Conservation (phyloP, 2,888 invertebrate genomes). For the Didymodactylos carnosus region DNA sequence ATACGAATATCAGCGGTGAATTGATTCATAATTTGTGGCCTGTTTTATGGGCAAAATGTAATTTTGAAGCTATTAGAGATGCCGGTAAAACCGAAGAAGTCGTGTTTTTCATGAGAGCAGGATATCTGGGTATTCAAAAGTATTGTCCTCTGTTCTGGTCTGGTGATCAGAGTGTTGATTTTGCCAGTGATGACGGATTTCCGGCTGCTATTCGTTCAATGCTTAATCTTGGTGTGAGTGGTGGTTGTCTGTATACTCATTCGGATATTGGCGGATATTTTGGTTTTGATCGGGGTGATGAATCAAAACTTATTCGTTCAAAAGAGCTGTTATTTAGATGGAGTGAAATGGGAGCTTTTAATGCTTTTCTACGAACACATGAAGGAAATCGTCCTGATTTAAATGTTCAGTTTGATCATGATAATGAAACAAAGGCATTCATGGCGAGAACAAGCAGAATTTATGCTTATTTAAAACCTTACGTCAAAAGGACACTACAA, state of each 20-base stretch:
- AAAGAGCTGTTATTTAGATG: slow-evolving; percentile 23
- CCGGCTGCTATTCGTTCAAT: slow-evolving; percentile 24
- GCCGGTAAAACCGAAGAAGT: slow-evolving; percentile 22
- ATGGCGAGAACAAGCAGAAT: slow-evolving; percentile 21
- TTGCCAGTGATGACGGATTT: slow-evolving; percentile 22
- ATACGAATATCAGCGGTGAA: slow-evolving; percentile 18
- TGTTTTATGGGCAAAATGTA: slow-evolving; percentile 23
- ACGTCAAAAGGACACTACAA: slow-evolving; percentile 18
- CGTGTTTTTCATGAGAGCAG: slow-evolving; percentile 26
- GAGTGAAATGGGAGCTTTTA: slow-evolving; percentile 25
- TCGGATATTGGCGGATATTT: slow-evolving; percentile 29
- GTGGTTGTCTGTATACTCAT: slow-evolving; percentile 16
- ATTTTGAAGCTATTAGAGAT: slow-evolving; percentile 24
- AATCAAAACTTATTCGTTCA: slow-evolving; percentile 19
- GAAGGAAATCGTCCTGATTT: slow-evolving; percentile 25
- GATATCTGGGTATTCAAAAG: slow-evolving; percentile 22
- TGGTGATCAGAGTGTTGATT: slow-evolving; percentile 29
- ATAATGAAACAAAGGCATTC: slow-evolving; percentile 15
- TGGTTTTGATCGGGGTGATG: slow-evolving; percentile 13
- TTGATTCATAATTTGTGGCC: slow-evolving; percentile 24
- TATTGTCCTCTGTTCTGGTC: slow-evolving; percentile 25
- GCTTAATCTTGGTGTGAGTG: slow-evolving; percentile 19
- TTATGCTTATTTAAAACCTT: slow-evolving; percentile 21
- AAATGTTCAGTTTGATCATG: slow-evolving; percentile 23
- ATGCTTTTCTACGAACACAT: slow-evolving; percentile 24